A percentile compares a stretch with the other conserved stretches of the same genome.
Evolutionary conservation across 2,797 vertebrate species (phyloP).

Genomic region (Anguilla anguilla): DNA sequence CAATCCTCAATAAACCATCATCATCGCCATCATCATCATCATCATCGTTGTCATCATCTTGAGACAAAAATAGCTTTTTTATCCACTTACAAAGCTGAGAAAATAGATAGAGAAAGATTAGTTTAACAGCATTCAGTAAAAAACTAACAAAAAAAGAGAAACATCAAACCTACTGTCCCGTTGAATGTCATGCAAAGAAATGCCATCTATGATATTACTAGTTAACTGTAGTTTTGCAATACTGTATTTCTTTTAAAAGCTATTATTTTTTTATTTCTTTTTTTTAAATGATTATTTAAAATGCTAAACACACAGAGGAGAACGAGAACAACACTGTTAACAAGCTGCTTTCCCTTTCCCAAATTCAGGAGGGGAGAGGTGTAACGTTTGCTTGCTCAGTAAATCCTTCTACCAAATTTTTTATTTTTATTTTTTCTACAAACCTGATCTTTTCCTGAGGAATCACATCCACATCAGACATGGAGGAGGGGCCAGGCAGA

Average conservation of each 20-base stretch:
- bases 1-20: slow-evolving; percentile 56
- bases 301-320: slow-evolving; percentile 68
- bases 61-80: slow-evolving; percentile 74
- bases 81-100: slow-evolving; percentile 74
- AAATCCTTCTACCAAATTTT: no score
- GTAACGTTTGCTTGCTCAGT: slow-evolving; percentile 30
- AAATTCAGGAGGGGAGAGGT: slow-evolving; percentile 35
- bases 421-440: not conserved
- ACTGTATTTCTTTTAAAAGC: slow-evolving; percentile 56
- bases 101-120: slow-evolving; percentile 69
- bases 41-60: slow-evolving; percentile 49
- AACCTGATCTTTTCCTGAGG: not conserved
- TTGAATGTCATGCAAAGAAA: slow-evolving; percentile 75
- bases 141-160: slow-evolving; percentile 51
- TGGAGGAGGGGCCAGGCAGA: not conserved
- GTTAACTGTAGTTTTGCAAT: slow-evolving; percentile 62
- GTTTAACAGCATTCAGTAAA: slow-evolving; percentile 74
- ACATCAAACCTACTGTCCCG: slow-evolving; percentile 60
- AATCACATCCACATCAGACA: slow-evolving; percentile 16
- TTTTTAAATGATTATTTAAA: slow-evolving; percentile 52
- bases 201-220: slow-evolving; percentile 60
- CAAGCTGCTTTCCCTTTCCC: slow-evolving; percentile 64
- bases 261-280: slow-evolving; percentile 48
- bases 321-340: slow-evolving; percentile 65
- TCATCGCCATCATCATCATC: slow-evolving; percentile 54